These are phyloP conservation scores for Listronotus oregonensis DNA, from an alignment of 1,140 invertebrate species.

Conservation along the genomic window DNA sequence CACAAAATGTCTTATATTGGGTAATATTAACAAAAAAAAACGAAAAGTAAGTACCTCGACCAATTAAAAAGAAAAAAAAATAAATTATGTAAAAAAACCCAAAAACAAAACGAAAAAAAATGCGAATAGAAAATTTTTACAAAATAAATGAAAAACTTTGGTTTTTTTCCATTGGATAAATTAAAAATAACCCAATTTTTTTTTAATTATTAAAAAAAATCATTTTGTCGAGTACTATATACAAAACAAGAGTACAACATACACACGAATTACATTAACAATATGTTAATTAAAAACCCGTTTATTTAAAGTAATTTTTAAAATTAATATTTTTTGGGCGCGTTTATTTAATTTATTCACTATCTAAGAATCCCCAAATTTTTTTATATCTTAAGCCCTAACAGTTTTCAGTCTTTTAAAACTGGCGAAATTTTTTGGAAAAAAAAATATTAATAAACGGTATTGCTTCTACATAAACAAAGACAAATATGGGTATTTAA, in stretches of 20 bases:
- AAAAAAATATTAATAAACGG: too few relatives aligned
- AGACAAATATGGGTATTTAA: too few relatives aligned
- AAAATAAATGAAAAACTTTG: conserved; percentile 50
- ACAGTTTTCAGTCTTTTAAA: too few relatives aligned
- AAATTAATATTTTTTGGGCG: conserved; percentile 36
- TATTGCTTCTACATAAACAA: too few relatives aligned
- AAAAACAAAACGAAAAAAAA: conserved; percentile 29
- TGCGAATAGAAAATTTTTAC: conserved; percentile 35
- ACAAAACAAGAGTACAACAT: conserved; percentile 30
- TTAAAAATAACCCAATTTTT: conserved; percentile 45
- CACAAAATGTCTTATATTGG: conserved; percentile 23
- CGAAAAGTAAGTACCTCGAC: conserved; percentile 20
- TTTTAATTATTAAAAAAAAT: conserved; percentile 20
- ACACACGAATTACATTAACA: conserved; percentile 26
- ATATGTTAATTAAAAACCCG: conserved; percentile 30
- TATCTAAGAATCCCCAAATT: conserved; percentile 46
- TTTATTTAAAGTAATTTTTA: conserved; percentile 15
- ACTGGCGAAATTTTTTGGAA: too few relatives aligned
- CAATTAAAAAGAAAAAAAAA: conserved; percentile 31
- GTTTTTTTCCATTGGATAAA: conserved; percentile 55
- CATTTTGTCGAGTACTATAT: conserved; percentile 36
- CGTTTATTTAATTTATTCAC: conserved; percentile 36
- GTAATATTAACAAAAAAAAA: conserved; percentile 21
- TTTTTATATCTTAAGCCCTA: conserved; percentile 19
- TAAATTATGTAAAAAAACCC: conserved; percentile 10